A percentile compares a stretch with the other conserved stretches of the same genome.
Evolutionary conservation across 1,140 invertebrate species (phyloP).

Genomic region (Bombyx mori): DNA sequence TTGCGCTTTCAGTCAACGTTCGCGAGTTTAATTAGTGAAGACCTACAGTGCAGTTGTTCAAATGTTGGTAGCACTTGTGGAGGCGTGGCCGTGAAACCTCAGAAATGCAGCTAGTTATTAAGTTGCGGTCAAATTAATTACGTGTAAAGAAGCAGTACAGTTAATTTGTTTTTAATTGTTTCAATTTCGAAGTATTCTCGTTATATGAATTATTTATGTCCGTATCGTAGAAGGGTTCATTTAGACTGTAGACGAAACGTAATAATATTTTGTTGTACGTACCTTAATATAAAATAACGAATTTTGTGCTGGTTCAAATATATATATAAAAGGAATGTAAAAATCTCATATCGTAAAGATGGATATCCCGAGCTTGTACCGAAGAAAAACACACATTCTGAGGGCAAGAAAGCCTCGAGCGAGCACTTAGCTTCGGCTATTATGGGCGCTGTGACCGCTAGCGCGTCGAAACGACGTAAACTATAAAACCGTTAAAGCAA

Average conservation of each 20-base stretch:
- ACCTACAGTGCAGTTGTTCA: slow-evolving; percentile 25
- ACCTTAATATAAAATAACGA: not conserved
- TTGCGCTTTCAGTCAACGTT: slow-evolving; percentile 29
- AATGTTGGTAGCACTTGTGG: slow-evolving; percentile 11
- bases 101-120: slow-evolving; percentile 12
- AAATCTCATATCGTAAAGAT: slow-evolving; percentile 59
- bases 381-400: slow-evolving; percentile 59
- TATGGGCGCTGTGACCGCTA: slow-evolving; percentile 59
- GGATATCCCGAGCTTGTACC: slow-evolving; percentile 48
- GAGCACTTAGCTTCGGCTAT: slow-evolving; percentile 66
- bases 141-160: not conserved
- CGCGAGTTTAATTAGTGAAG: slow-evolving; percentile 55
- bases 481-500: slow-evolving; percentile 71
- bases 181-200: no score
- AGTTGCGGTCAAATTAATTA: slow-evolving; percentile 4
- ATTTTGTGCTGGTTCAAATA: not conserved
- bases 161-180: no score
- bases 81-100: slow-evolving; percentile 12
- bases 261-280: slow-evolving; percentile 1
- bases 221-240: no score
- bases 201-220: no score
- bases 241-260: no score
- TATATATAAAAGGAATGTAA: slow-evolving; percentile 34
- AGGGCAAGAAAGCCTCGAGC: slow-evolving; percentile 52
- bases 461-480: slow-evolving; percentile 61